A percentile compares a stretch with the other conserved stretches of the same genome.
phyloP scores from a whole-genome alignment of 2,888 invertebrate species.

The Andrena minutula region DNA sequence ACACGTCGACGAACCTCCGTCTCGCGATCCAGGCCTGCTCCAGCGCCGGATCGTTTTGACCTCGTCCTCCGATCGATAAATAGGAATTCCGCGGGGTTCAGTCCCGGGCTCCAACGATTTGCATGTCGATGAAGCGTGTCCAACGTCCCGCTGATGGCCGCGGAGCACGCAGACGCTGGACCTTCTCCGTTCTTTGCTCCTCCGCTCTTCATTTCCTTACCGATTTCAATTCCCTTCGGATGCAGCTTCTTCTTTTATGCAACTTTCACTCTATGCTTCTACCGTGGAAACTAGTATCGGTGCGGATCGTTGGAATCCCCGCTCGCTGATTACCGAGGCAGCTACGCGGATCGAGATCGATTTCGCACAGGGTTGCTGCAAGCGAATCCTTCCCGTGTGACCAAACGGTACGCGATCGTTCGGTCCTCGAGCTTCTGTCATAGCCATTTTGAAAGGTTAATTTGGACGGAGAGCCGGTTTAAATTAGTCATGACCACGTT shows the following conservation, averaged over 20 bases:
- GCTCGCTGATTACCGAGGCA: not conserved
- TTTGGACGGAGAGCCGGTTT: constrained; percentile 1
- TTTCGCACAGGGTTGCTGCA: not conserved
- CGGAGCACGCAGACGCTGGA: constrained; percentile 13
- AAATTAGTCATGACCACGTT: constrained; percentile 18
- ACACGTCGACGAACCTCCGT: constrained; percentile 42
- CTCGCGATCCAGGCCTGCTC: constrained; percentile 22
- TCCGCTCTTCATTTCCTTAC: not conserved
- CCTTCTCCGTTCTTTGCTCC: no score
- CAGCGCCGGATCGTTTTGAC: constrained; percentile 54
- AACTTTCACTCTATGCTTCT: not conserved
- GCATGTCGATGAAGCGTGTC: constrained; percentile 72
- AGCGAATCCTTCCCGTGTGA: constrained; percentile 7
- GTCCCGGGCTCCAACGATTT: constrained; percentile 63
- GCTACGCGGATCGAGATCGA: constrained; percentile 6
- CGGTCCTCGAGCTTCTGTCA: constrained; percentile 15
- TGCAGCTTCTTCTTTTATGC: not conserved
- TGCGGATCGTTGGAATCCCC: not conserved
- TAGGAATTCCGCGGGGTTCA: constrained; percentile 63
- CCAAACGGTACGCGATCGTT: constrained; percentile 3
- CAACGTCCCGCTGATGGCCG: constrained; percentile 33
- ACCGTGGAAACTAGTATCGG: not conserved
- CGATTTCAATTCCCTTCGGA: constrained; percentile 6
- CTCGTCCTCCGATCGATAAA: constrained; percentile 64
- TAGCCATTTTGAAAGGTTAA: constrained; percentile 7